Evolutionary conservation across 2,888 invertebrate genomes (phyloP).

Genomic region (Folsomia manolachei): DNA sequence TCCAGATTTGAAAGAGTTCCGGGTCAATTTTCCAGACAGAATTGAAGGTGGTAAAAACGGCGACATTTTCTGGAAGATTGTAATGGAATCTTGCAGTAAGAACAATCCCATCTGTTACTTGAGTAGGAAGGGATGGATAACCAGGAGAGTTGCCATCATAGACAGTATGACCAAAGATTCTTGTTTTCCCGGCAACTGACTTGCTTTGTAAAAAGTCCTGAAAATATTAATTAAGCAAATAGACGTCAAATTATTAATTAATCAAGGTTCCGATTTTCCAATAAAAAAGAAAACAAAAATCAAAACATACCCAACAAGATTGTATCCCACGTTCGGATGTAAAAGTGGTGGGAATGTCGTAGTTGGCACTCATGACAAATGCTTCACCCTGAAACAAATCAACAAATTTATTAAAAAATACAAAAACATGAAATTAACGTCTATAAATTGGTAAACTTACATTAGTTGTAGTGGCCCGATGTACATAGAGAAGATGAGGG

Average conservation of each 20-base stretch:
- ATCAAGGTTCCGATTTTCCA: no score
- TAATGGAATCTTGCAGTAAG: background rate
- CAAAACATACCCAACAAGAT: background rate
- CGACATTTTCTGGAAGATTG: background rate
- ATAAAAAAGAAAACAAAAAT: background rate
- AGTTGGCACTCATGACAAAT: background rate
- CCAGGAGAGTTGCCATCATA: background rate
- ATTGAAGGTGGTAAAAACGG: background rate
- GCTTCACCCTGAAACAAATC: background rate
- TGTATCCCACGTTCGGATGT: background rate
- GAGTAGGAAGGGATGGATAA: background rate
- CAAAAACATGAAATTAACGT: background rate
- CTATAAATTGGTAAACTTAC: background rate
- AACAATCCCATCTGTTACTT: background rate
- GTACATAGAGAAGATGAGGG: background rate
- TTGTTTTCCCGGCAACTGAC: no score
- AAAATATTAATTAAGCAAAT: no score
- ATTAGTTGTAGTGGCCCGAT: background rate
- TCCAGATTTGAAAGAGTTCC: background rate
- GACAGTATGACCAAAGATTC: background rate
- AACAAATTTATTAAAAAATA: background rate
- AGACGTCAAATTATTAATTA: no score
- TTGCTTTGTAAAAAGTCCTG: background rate
- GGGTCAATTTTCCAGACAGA: background rate
- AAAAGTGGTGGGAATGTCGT: background rate